Conservation (phyloP, 2,888 invertebrate species). For the Rhimphoctona megacephalus region DNA sequence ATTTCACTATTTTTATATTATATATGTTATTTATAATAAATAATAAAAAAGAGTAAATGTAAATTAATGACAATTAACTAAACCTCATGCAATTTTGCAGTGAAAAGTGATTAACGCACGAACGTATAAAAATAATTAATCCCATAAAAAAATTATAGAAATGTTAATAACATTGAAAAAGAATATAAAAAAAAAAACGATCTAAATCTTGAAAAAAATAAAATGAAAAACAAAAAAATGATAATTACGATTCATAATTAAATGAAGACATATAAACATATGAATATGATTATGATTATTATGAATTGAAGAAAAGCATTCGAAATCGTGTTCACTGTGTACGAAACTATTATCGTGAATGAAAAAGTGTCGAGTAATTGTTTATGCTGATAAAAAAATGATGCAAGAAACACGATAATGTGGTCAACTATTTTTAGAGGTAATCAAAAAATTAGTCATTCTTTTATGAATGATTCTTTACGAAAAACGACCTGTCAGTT, state of each 20-base stretch:
- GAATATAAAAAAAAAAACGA: neutral
- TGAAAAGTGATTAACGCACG: neutral
- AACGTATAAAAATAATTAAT: neutral
- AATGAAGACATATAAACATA: neutral
- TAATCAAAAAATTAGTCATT: neutral
- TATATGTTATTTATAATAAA: neutral
- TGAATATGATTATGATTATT: neutral
- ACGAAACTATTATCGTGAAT: neutral
- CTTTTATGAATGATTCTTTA: slow-evolving; percentile 15
- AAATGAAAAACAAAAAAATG: neutral
- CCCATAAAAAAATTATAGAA: neutral
- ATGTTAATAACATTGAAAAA: neutral
- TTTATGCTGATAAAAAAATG: neutral
- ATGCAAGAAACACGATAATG: slow-evolving; percentile 6
- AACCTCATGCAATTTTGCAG: neutral
- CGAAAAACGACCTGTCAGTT: slow-evolving; percentile 31
- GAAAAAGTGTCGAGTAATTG: slow-evolving; percentile 8
- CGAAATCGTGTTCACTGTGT: neutral
- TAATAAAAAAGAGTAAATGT: neutral
- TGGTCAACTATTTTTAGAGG: neutral
- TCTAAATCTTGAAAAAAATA: neutral
- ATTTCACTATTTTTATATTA: too few species aligned
- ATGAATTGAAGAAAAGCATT: neutral
- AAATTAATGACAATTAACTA: too few species aligned
- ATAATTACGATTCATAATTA: neutral